These are phyloP conservation scores for Meloidogyne hapla DNA, from an alignment of 1,140 invertebrate genomes.

Conservation along the genomic window DNA sequence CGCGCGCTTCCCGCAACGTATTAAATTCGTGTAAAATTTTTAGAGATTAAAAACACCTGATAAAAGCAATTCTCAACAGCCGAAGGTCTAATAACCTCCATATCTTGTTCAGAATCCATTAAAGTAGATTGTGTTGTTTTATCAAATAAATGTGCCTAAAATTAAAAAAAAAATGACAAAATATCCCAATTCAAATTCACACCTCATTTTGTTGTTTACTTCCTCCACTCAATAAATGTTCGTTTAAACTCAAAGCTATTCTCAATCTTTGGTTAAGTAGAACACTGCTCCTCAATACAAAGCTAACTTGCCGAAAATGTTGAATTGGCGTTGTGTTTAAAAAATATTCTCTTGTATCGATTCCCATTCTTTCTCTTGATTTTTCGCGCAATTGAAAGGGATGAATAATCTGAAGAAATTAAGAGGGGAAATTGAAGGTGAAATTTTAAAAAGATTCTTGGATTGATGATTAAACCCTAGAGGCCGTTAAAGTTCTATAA, in stretches of 20 bases:
- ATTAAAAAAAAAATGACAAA: constrained; percentile 28
- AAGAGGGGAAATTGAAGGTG: not conserved
- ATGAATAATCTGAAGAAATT: constrained; percentile 53
- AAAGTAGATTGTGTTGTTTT: constrained; percentile 7
- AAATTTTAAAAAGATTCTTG: not conserved
- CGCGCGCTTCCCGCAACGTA: too few species aligned
- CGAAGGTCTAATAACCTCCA: constrained; percentile 47
- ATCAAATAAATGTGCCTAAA: not conserved
- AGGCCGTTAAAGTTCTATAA: too few species aligned
- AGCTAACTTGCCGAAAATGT: constrained; percentile 59
- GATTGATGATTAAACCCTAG: not conserved
- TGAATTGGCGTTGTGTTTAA: constrained; percentile 56
- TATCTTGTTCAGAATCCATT: constrained; percentile 38
- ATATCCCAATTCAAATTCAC: not conserved
- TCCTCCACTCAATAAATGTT: constrained; percentile 55
- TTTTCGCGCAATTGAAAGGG: constrained; percentile 63
- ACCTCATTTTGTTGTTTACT: constrained; percentile 58
- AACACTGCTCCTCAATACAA: constrained; percentile 51
- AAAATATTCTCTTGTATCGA: constrained; percentile 62
- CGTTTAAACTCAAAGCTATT: constrained; percentile 55
- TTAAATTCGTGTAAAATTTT: too few species aligned
- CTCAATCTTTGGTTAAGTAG: constrained; percentile 48
- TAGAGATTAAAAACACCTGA: constrained; percentile 5
- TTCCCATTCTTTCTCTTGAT: constrained; percentile 61
- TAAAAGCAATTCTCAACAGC: constrained; percentile 62